Evolutionary conservation across 2,113 vertebrate species (phyloP).

Genomic region (Cyrtonyx montezumae): DNA sequence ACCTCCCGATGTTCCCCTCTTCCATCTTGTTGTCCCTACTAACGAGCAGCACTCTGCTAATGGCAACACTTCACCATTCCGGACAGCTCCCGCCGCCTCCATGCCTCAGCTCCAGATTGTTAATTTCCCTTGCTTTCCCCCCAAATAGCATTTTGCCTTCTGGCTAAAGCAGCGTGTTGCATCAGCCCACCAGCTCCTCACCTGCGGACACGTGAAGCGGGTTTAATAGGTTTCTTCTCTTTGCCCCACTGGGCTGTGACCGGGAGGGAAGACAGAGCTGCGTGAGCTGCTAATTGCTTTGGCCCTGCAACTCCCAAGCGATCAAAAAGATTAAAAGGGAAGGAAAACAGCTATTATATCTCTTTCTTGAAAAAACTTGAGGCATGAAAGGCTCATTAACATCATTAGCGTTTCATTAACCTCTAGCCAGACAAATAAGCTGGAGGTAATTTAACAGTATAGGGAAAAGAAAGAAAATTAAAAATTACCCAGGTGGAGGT

Average conservation of each 20-base stretch:
- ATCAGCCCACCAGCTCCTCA: slow-evolving; percentile 40
- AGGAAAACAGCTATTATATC: slow-evolving; percentile 84
- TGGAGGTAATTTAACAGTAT: slow-evolving; percentile 77
- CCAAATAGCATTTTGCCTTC: slow-evolving; percentile 62
- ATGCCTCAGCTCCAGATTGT: slow-evolving; percentile 69
- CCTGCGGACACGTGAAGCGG: slow-evolving; percentile 66
- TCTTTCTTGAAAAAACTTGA: slow-evolving; percentile 80
- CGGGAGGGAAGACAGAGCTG: slow-evolving; percentile 60
- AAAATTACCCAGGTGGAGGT: slow-evolving; percentile 77
- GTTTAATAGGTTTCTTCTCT: slow-evolving; percentile 72
- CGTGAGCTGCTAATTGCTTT: slow-evolving; percentile 77
- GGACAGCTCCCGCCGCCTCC: slow-evolving; percentile 46
- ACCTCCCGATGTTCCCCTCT: not conserved
- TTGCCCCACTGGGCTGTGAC: slow-evolving; percentile 80
- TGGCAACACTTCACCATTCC: slow-evolving; percentile 13
- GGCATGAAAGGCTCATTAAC: slow-evolving; percentile 81
- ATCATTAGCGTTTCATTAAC: slow-evolving; percentile 86
- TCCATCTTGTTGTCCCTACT: not conserved
- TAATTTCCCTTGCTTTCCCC: slow-evolving; percentile 65
- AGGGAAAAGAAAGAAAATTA: slow-evolving; percentile 63
- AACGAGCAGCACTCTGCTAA: not conserved
- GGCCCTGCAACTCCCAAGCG: slow-evolving; percentile 78
- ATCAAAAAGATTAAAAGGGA: slow-evolving; percentile 80
- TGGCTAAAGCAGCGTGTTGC: slow-evolving; percentile 44
- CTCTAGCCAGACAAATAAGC: slow-evolving; percentile 82